Conservation (phyloP, 1,140 invertebrate species). For the Cydia splendana region DNA sequence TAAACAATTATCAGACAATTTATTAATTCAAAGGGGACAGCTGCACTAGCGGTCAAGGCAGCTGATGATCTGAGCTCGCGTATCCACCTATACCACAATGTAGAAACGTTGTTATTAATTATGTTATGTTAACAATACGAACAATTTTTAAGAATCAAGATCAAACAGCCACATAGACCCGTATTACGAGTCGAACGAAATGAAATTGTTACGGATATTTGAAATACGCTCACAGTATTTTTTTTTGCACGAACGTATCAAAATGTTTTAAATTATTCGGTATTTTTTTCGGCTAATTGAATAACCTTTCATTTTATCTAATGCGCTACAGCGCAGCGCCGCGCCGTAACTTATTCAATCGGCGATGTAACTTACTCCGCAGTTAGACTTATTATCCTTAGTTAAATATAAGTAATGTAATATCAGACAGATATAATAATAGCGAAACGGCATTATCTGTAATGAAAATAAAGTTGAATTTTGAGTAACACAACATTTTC, state of each 20-base stretch:
- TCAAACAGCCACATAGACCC: no score
- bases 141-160: no score
- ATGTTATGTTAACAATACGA: no score
- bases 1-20: conserved; percentile 8
- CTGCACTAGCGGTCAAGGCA: conserved; percentile 5
- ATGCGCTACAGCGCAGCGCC: neutral
- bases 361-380: neutral
- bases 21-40: neutral
- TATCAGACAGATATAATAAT: neutral
- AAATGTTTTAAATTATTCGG: no score
- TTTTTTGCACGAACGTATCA: no score
- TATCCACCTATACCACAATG: no score
- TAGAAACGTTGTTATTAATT: no score
- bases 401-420: neutral
- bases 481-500: neutral
- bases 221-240: no score
- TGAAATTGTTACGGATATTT: no score
- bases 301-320: no score
- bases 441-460: neutral
- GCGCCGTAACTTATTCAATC: conserved; percentile 1
- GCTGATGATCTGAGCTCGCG: neutral
- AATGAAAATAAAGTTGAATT: neutral
- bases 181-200: no score
- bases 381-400: neutral
- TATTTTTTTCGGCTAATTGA: no score